Base-by-base conservation (phyloP, 2,888 invertebrate species). In the Hemicrepidius hirtus region DNA sequence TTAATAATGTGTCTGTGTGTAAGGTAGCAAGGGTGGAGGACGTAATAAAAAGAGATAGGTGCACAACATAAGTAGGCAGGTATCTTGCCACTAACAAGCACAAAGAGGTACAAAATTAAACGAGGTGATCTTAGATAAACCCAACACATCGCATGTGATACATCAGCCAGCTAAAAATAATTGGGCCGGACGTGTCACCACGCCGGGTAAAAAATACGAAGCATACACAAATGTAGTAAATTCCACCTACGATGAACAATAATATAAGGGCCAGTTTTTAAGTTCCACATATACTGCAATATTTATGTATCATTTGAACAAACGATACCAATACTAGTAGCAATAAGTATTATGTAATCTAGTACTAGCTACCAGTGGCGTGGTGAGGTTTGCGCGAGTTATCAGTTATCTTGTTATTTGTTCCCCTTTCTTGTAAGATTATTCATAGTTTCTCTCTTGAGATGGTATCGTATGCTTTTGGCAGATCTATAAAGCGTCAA, bases 21-120 rank as follows among this genome's bases (percentile, higher is more conserved):
- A n/a, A n/a, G n/a, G n/a, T n/a, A 16, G 37, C 66, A 44, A 46
- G 12, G 57, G 32, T 16, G 44, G 66, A 57, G 44, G 55, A 66
- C 66, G 55, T 32, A 44, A 65, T 50, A 65, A 66, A 60, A 68
- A 57, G 60, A 68, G 59, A 60, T 60, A 68, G 46, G 46, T 50
- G 60, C 24, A 49, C 28, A 70, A 70, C 70, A 70, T 64, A 46
- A 70, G 64, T 20, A 70, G 70, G 63, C 57, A 70, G 64, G 63
- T 71, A 65, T 65, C 71, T 24, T 57, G 65, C 63, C 63, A 68
- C 68, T 72, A 72, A 72, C 72, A 64, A 72, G 72, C 72, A 63
- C 72, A 71, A 68, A 67, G 68, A 68, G 68, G 44, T 72, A 72
- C 72, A 72, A 72, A 72, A 72, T 72, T 72, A 72, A 72, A 72